Percentiles rank a stretch among this genome's conserved stretches.
Evolutionary conservation across 2,888 invertebrate genomes (phyloP).

Genomic region (Allolobophora icterica): DNA sequence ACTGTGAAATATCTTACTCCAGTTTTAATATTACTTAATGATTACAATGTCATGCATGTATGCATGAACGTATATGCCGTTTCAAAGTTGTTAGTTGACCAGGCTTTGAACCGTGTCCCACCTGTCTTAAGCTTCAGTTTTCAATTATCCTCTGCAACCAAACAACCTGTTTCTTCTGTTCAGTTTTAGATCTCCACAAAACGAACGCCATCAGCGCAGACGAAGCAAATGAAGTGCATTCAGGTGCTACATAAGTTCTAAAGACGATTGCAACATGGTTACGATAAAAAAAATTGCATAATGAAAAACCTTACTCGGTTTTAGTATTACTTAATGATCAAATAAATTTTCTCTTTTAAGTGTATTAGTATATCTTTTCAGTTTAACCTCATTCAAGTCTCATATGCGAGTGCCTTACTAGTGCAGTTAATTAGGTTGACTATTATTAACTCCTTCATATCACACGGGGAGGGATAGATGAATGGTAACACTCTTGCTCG

Average conservation of each 20-base stretch:
- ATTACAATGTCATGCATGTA: no score
- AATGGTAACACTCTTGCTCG: no score
- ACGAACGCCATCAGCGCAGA: not conserved
- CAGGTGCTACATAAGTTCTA: not conserved
- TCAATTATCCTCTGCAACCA: not conserved
- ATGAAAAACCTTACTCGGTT: no score
- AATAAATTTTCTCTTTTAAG: not conserved
- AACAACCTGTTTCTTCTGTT: not conserved
- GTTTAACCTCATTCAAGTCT: not conserved
- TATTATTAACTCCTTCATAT: not conserved
- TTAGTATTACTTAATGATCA: no score
- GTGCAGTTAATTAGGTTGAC: not conserved
- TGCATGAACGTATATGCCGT: no score
- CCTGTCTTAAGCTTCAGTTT: not conserved
- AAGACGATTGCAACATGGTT: no score
- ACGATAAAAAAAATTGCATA: no score
- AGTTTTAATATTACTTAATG: no score
- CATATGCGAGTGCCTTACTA: not conserved
- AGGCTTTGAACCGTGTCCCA: no score
- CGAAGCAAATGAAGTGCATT: not conserved
- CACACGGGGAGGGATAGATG: no score
- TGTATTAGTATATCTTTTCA: not conserved
- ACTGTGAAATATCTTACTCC: no score
- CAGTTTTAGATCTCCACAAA: not conserved
- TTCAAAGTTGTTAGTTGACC: no score